Percentiles rank a stretch among this genome's conserved stretches.
These are phyloP conservation scores for Corythucha ciliata DNA, from an alignment of 2,888 invertebrate species.

Conservation along the genomic window DNA sequence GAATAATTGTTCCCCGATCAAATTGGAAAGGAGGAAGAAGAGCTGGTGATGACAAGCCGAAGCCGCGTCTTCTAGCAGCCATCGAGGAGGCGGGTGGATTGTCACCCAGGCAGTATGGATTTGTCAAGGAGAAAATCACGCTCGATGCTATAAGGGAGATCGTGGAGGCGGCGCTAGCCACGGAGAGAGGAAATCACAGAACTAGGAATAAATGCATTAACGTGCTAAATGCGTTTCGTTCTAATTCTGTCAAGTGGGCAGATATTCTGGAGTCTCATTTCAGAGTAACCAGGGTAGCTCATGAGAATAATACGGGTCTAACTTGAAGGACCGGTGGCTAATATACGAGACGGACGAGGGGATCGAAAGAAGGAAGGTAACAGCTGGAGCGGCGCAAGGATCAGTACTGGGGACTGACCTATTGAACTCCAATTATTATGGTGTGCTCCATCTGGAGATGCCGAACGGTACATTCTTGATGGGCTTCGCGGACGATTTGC, in stretches of 20 bases:
- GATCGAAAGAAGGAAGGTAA: constrained; percentile 15
- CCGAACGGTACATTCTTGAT: constrained; percentile 4
- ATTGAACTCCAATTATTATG: constrained; percentile 32
- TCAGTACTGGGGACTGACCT: constrained; percentile 32
- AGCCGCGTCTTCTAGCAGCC: constrained; percentile 30
- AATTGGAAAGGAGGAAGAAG: no score
- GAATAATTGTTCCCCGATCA: no score
- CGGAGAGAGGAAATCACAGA: constrained; percentile 1
- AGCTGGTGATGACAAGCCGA: no score
- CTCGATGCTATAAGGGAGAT: constrained; percentile 26
- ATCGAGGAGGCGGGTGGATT: constrained; percentile 29
- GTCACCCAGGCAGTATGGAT: constrained; percentile 30
- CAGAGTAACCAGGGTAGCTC: background rate
- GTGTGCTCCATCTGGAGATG: constrained; percentile 14
- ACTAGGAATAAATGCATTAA: constrained; percentile 22
- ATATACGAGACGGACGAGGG: constrained; percentile 5
- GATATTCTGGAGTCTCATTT: background rate
- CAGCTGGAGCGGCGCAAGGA: constrained; percentile 31
- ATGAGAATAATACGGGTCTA: background rate
- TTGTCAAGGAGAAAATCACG: constrained; percentile 29
- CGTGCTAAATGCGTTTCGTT: constrained; percentile 1
- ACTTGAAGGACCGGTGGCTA: constrained; percentile 2
- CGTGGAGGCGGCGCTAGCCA: constrained; percentile 12
- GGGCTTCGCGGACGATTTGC: constrained; percentile 18
- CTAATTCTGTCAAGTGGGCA: background rate